Conservation (phyloP, 2,888 invertebrate species). For the Drepana falcataria region DNA sequence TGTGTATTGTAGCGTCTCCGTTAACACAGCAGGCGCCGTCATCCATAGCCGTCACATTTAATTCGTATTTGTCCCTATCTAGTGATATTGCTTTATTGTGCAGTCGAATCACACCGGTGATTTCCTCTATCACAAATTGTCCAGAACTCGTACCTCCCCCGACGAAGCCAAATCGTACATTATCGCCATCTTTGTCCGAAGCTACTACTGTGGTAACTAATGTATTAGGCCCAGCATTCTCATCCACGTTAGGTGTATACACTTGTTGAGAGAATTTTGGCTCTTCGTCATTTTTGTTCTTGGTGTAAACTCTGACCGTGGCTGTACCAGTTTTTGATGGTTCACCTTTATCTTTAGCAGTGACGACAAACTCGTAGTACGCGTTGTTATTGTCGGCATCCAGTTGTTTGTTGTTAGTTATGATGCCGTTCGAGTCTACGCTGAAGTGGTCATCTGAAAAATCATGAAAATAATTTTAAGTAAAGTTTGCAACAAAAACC, state of each 20-base stretch:
- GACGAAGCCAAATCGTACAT: slow-evolving; percentile 94
- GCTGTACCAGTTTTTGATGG: slow-evolving; percentile 95
- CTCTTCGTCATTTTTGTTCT: slow-evolving; percentile 98
- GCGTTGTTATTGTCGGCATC: slow-evolving; percentile 98
- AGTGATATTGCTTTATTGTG: slow-evolving; percentile 91
- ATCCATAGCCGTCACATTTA: slow-evolving; percentile 98
- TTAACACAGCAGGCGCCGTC: slow-evolving; percentile 98
- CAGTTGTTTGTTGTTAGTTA: slow-evolving; percentile 93
- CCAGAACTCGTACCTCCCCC: slow-evolving; percentile 94
- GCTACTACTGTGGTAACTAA: slow-evolving; percentile 97
- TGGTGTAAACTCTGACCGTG: slow-evolving; percentile 96
- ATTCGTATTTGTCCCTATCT: slow-evolving; percentile 95
- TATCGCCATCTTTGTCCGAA: slow-evolving; percentile 98
- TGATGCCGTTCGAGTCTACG: slow-evolving; percentile 94
- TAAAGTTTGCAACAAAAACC: no score
- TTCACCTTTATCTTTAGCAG: slow-evolving; percentile 96
- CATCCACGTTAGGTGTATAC: slow-evolving; percentile 97
- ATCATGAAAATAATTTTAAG: not conserved
- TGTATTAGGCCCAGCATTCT: slow-evolving; percentile 96
- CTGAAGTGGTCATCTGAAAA: slow-evolving; percentile 94
- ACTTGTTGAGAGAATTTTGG: slow-evolving; percentile 98
- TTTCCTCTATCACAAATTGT: slow-evolving; percentile 96
- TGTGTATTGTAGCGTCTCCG: slow-evolving; percentile 91
- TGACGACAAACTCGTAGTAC: slow-evolving; percentile 96
- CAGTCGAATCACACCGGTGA: slow-evolving; percentile 94